Conservation (phyloP, 2,888 invertebrate genomes). For the Cryptophagus acutangulus region DNA sequence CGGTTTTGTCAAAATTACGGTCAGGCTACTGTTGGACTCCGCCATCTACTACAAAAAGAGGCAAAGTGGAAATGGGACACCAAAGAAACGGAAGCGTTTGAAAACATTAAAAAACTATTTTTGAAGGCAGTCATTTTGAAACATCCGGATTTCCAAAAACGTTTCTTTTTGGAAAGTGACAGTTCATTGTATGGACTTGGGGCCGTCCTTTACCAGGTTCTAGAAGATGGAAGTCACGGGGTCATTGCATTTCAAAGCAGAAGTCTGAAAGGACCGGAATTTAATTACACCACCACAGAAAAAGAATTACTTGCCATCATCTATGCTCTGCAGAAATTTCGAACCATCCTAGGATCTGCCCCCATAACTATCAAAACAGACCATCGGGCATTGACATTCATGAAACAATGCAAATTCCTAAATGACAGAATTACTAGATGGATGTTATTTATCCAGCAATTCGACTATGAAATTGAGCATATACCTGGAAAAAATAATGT, state of each 20-base stretch:
- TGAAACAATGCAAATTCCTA: constrained; percentile 18
- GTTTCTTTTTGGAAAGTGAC: constrained; percentile 13
- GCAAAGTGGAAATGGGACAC: constrained; percentile 13
- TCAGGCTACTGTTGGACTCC: constrained; percentile 9
- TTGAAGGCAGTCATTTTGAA: constrained; percentile 10
- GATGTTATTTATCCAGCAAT: constrained; percentile 15
- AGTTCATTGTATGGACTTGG: constrained; percentile 11
- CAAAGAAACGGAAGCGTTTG: constrained; percentile 13
- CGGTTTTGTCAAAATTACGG: constrained; percentile 14
- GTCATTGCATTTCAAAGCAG: constrained; percentile 19
- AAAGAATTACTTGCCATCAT: constrained; percentile 20
- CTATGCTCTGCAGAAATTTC: constrained; percentile 16
- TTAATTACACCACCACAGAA: constrained; percentile 21
- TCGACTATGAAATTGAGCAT: constrained; percentile 14
- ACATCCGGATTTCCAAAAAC: constrained; percentile 11
- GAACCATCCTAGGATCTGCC: constrained; percentile 10
- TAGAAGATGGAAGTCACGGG: constrained; percentile 10
- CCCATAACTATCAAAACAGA: constrained; percentile 18
- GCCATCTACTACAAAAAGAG: constrained; percentile 14
- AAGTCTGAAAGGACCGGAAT: constrained; percentile 14
- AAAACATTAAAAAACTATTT: constrained; percentile 9
- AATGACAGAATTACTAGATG: constrained; percentile 17
- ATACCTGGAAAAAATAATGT: constrained; percentile 16
- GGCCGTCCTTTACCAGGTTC: constrained; percentile 14
- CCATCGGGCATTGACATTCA: constrained; percentile 18